Evolutionary conservation across 2,888 invertebrate species (phyloP).

Genomic region (Polydesmus complanatus): DNA sequence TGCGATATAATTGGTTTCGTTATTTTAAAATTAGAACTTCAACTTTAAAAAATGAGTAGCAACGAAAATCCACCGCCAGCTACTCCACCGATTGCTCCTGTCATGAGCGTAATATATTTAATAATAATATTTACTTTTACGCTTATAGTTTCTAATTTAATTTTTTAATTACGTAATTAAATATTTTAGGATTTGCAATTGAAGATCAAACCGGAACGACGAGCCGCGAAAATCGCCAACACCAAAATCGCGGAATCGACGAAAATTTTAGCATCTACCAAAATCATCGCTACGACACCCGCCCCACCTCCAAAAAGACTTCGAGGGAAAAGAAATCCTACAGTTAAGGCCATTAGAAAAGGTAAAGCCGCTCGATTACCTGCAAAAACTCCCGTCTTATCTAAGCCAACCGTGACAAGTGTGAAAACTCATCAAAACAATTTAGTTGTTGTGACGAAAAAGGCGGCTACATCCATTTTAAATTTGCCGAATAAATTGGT

Average conservation of each 20-base stretch:
- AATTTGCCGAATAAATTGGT: too few relatives aligned
- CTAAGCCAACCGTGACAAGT: neutral
- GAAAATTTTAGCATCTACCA: slow-evolving; percentile 11
- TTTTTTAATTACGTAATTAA: too few relatives aligned
- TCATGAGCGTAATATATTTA: too few relatives aligned
- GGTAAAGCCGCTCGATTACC: neutral
- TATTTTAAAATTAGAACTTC: too few relatives aligned
- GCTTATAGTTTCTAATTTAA: too few relatives aligned
- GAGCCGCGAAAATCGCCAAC: slow-evolving; percentile 13
- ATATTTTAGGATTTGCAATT: neutral
- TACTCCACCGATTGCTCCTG: too few relatives aligned
- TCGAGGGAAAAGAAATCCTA: neutral
- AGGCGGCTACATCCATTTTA: neutral
- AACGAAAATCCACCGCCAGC: too few relatives aligned
- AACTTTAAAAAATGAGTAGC: too few relatives aligned
- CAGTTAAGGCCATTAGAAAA: neutral
- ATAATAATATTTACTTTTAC: too few relatives aligned
- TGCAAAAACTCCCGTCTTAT: neutral
- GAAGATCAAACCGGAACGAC: slow-evolving; percentile 4
- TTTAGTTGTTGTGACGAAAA: too few relatives aligned
- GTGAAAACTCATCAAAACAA: too few relatives aligned
- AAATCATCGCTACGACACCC: slow-evolving; percentile 8
- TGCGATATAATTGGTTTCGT: too few relatives aligned
- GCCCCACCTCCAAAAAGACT: neutral
- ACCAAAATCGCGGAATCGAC: slow-evolving; percentile 14